Percentiles rank a stretch among this genome's conserved stretches.
phyloP scores from a whole-genome alignment of 2,113 vertebrate species.

The Seriola rivoliana region DNA sequence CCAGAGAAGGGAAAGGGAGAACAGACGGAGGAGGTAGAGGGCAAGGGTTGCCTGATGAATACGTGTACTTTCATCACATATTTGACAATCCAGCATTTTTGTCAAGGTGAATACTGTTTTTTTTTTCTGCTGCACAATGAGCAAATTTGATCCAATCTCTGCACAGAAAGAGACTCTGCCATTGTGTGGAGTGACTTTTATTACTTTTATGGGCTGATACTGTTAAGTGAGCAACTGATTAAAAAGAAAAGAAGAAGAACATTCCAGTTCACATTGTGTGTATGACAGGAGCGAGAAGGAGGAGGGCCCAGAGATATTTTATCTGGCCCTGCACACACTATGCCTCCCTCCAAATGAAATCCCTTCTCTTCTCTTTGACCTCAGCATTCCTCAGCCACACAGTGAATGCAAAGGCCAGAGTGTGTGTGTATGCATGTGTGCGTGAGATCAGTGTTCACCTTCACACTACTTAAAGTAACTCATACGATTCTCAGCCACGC shows the following conservation, averaged over 20 bases:
- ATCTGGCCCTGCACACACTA: conserved; percentile 43
- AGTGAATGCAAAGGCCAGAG: conserved; percentile 54
- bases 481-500: conserved; percentile 58
- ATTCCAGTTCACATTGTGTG: conserved; percentile 50
- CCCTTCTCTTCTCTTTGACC: conserved; percentile 73
- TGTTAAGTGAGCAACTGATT: conserved; percentile 13
- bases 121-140: neutral
- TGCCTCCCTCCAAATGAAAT: conserved; percentile 65
- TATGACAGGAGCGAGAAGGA: conserved; percentile 39
- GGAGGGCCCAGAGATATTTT: conserved; percentile 57
- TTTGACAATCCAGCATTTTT: conserved; percentile 13
- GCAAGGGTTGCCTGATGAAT: conserved; percentile 52
- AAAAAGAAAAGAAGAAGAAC: conserved; percentile 22
- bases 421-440: neutral
- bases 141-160: too few relatives aligned
- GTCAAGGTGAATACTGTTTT: conserved; percentile 28
- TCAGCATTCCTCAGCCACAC: conserved; percentile 64
- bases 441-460: conserved; percentile 47
- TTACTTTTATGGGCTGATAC: neutral
- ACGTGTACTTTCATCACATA: conserved; percentile 24
- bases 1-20: conserved; percentile 54
- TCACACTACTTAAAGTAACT: conserved; percentile 64
- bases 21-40: conserved; percentile 32
- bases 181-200: neutral
- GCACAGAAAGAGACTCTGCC: neutral